Percentiles rank a stretch among this genome's conserved stretches.
Evolutionary conservation across 92 coral and sea anemone species (phyloP).

Genomic region (Zoanthus sansibaricus): DNA sequence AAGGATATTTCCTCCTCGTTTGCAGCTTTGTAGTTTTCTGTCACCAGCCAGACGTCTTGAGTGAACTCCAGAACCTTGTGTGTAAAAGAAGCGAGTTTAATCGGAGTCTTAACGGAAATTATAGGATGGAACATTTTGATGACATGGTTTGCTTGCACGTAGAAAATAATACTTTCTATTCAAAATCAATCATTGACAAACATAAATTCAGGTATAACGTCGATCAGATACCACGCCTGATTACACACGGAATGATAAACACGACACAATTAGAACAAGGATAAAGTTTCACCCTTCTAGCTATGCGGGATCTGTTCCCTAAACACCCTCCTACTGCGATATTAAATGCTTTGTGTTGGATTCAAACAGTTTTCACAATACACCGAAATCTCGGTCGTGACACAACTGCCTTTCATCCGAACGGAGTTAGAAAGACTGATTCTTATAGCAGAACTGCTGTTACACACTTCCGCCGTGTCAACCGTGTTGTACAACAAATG

Average conservation of each 20-base stretch:
- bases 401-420: background rate
- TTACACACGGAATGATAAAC: constrained; percentile 39
- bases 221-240: constrained; percentile 19
- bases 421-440: background rate
- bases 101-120: constrained; percentile 75
- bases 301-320: constrained; percentile 32
- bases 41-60: constrained; percentile 84
- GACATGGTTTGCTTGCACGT: background rate
- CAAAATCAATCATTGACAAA: background rate
- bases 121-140: constrained; percentile 60
- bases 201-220: background rate
- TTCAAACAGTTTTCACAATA: background rate
- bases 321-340: constrained; percentile 5
- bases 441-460: background rate
- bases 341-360: background rate
- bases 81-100: constrained; percentile 76
- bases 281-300: constrained; percentile 27
- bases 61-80: constrained; percentile 81
- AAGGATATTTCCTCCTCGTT: constrained; percentile 96
- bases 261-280: background rate
- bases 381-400: background rate
- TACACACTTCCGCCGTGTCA: background rate
- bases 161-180: constrained; percentile 12
- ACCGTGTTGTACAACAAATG: background rate
- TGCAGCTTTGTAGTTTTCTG: constrained; percentile 88